phyloP scores from a whole-genome alignment of 2,797 vertebrate species.

The Decapterus maruadsi region DNA sequence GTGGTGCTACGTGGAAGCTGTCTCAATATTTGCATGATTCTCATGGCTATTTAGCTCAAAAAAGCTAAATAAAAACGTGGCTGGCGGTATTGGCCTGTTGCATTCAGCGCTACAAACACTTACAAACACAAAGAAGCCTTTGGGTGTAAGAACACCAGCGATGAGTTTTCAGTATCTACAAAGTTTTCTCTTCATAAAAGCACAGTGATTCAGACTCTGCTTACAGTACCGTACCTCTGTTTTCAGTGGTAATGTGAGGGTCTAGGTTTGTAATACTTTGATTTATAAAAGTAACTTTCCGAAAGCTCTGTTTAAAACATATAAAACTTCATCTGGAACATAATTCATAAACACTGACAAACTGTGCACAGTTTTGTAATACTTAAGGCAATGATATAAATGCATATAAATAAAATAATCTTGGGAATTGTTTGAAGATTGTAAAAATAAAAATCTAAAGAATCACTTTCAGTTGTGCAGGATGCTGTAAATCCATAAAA shows the following conservation, averaged over 20 bases:
- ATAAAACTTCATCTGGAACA: slow-evolving; percentile 78
- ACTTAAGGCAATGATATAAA: slow-evolving; percentile 81
- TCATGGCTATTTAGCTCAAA: slow-evolving; percentile 47
- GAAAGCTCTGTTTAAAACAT: slow-evolving; percentile 74
- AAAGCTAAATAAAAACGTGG: slow-evolving; percentile 53
- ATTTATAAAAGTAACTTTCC: slow-evolving; percentile 76
- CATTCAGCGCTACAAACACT: slow-evolving; percentile 50
- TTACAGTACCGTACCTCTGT: slow-evolving; percentile 59
- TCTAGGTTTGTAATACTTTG: slow-evolving; percentile 66
- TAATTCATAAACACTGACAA: slow-evolving; percentile 71
- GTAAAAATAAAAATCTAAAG: slow-evolving; percentile 62
- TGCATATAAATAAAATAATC: slow-evolving; percentile 61
- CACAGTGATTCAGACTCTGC: slow-evolving; percentile 83
- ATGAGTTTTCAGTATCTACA: slow-evolving; percentile 61
- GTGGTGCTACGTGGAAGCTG: not conserved
- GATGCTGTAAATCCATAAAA: slow-evolving; percentile 58
- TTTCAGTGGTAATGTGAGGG: slow-evolving; percentile 64
- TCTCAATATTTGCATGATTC: slow-evolving; percentile 27
- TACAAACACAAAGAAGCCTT: slow-evolving; percentile 66
- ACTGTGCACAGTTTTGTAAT: slow-evolving; percentile 79
- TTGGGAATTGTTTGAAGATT: slow-evolving; percentile 54
- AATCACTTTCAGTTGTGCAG: slow-evolving; percentile 46
- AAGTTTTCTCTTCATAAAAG: slow-evolving; percentile 76
- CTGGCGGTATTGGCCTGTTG: slow-evolving; percentile 34
- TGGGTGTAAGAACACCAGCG: slow-evolving; percentile 38